A percentile compares a stretch with the other conserved stretches of the same genome.
Conservation (phyloP, 2,113 vertebrate genomes). For the Colistium nudipinnis region DNA sequence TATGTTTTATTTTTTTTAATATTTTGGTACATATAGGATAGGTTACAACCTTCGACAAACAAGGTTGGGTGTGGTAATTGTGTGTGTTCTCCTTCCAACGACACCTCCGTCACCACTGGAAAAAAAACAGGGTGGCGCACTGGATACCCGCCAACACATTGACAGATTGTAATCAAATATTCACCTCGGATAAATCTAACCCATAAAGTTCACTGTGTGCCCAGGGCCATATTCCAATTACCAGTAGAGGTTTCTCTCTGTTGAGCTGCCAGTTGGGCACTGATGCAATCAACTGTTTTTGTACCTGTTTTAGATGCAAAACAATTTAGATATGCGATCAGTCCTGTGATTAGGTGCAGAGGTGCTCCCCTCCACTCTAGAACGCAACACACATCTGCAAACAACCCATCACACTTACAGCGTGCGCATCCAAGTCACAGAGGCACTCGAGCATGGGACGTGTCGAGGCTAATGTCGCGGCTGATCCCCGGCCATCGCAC, state of each 20-base stretch:
- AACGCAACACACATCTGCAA: not conserved
- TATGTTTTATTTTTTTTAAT: not conserved
- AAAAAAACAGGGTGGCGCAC: slow-evolving; percentile 28
- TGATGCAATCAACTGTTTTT: not conserved
- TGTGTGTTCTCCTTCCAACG: slow-evolving; percentile 20
- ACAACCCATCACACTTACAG: not conserved
- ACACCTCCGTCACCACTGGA: not conserved
- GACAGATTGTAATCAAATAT: slow-evolving; percentile 38
- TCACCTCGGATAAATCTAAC: slow-evolving; percentile 53
- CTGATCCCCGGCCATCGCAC: slow-evolving; percentile 57
- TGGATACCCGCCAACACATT: slow-evolving; percentile 6
- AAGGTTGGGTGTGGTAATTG: slow-evolving; percentile 32
- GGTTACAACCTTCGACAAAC: slow-evolving; percentile 11
- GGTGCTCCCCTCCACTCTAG: not conserved
- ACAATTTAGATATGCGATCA: not conserved
- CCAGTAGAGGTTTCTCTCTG: slow-evolving; percentile 18
- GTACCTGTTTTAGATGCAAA: not conserved
- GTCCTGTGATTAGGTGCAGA: not conserved
- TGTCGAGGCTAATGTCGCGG: slow-evolving; percentile 38
- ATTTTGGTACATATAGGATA: not conserved
- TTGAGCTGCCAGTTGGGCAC: slow-evolving; percentile 35
- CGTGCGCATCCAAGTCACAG: slow-evolving; percentile 10
- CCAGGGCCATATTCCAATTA: slow-evolving; percentile 14
- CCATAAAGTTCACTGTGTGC: slow-evolving; percentile 8
- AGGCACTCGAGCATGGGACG: not conserved